phyloP scores from a whole-genome alignment of 2,888 invertebrate genomes.

The Allolobophora icterica region DNA sequence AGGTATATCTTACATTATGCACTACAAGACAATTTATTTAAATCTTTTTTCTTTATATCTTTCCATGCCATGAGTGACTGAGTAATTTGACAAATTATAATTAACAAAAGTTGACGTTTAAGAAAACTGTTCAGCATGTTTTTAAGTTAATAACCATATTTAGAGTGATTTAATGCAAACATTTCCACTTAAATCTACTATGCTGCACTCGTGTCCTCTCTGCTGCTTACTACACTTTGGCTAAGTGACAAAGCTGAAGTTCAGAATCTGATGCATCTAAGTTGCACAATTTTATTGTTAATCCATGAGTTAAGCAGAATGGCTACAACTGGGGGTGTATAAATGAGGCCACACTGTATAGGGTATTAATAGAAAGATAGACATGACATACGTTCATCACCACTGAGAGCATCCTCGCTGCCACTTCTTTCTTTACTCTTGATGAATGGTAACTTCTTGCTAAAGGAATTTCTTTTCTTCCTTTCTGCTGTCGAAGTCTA shows the following conservation, averaged over 20 bases:
- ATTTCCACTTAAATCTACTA: not conserved
- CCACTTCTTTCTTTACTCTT: constrained; percentile 97
- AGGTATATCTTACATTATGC: not conserved
- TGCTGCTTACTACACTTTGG: not conserved
- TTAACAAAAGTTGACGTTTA: not conserved
- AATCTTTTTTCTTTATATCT: not conserved
- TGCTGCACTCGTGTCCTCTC: not conserved
- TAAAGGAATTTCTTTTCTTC: constrained; percentile 93
- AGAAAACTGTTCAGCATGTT: not conserved
- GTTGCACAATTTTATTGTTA: too few relatives aligned
- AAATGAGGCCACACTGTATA: too few relatives aligned
- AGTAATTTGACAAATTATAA: not conserved
- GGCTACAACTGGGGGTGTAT: too few relatives aligned
- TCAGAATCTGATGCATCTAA: not conserved
- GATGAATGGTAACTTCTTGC: constrained; percentile 98
- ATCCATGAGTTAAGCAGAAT: too few relatives aligned
- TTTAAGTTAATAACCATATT: not conserved
- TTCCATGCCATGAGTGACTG: not conserved
- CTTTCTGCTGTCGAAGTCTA: constrained; percentile 57
- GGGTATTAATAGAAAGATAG: not conserved
- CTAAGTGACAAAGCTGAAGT: not conserved
- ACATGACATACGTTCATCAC: constrained; percentile 70
- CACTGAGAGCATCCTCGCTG: constrained; percentile 92
- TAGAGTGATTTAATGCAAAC: not conserved
- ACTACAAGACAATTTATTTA: not conserved